phyloP scores from a whole-genome alignment of 2,797 vertebrate genomes.

The Aulostomus chinensis region DNA sequence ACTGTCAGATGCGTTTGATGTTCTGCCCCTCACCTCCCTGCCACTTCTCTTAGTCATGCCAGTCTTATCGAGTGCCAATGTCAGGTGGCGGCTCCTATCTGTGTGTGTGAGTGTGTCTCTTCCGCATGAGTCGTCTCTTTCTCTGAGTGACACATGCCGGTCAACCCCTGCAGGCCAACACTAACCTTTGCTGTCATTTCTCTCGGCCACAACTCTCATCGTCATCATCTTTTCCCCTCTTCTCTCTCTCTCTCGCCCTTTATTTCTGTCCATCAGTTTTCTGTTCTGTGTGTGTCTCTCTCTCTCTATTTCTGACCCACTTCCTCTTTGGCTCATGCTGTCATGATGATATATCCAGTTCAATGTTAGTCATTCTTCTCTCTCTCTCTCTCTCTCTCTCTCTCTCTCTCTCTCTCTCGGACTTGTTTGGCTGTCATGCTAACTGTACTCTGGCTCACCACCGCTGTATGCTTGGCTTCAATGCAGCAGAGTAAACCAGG shows the following conservation, averaged over 20 bases:
- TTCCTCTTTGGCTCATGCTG: constrained; percentile 15
- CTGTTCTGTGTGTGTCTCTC: constrained; percentile 10
- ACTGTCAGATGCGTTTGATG: constrained; percentile 61
- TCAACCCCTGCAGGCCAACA: constrained; percentile 40
- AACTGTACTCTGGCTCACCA: no score
- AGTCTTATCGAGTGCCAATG: constrained; percentile 1
- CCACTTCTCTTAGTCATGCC: constrained; percentile 15
- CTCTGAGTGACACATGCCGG: constrained; percentile 55
- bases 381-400: constrained; percentile 5
- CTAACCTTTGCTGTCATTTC: constrained; percentile 67
- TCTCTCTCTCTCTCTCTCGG: no score
- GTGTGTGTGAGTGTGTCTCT: constrained; percentile 7
- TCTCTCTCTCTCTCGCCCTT: constrained; percentile 3
- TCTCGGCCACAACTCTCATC: constrained; percentile 28
- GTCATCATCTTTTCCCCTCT: constrained; percentile 3
- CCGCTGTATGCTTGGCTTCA: no score
- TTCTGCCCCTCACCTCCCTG: constrained; percentile 48
- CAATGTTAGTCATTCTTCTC: constrained; percentile 4
- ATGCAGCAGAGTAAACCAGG: no score
- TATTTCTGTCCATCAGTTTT: constrained; percentile 12
- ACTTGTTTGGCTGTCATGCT: no score
- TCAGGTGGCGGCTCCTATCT: constrained; percentile 23
- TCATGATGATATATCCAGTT: constrained; percentile 35
- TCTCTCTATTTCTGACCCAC: constrained; percentile 14
- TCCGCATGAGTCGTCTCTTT: constrained; percentile 10